These are phyloP conservation scores for Sipha flava DNA, from an alignment of 1,140 invertebrate species.

Conservation along the genomic window DNA sequence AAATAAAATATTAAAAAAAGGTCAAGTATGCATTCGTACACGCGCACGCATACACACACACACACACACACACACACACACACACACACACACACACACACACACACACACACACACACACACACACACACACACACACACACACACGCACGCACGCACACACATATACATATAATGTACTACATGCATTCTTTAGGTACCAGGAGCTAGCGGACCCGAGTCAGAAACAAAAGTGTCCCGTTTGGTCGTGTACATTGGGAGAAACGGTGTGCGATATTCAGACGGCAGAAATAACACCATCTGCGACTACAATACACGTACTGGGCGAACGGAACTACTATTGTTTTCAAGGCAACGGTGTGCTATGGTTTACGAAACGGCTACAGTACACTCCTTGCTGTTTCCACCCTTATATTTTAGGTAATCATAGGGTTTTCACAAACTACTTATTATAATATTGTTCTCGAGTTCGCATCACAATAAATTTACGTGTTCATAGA, in stretches of 20 bases:
- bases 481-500: too few species aligned
- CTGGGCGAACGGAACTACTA: slow-evolving; percentile 66
- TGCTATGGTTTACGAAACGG: slow-evolving; percentile 66
- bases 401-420: slow-evolving; percentile 61
- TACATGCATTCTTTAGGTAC: slow-evolving; percentile 52
- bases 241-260: slow-evolving; percentile 70
- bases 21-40: too few species aligned
- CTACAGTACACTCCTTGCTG: slow-evolving; percentile 70
- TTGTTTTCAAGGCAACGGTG: slow-evolving; percentile 64
- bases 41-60: too few species aligned
- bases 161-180: too few species aligned
- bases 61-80: too few species aligned
- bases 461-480: too few species aligned
- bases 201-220: slow-evolving; percentile 50
- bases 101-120: too few species aligned
- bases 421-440: slow-evolving; percentile 45
- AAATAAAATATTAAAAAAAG: too few species aligned
- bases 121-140: too few species aligned
- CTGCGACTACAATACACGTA: slow-evolving; percentile 55
- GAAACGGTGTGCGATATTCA: slow-evolving; percentile 62
- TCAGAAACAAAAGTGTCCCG: slow-evolving; percentile 52
- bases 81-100: too few species aligned
- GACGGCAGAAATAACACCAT: slow-evolving; percentile 48
- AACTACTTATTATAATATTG: not conserved
- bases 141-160: too few species aligned